These are phyloP conservation scores for Helogale parvula DNA, from an alignment of 2,113 vertebrate species.

Conservation along the genomic window DNA sequence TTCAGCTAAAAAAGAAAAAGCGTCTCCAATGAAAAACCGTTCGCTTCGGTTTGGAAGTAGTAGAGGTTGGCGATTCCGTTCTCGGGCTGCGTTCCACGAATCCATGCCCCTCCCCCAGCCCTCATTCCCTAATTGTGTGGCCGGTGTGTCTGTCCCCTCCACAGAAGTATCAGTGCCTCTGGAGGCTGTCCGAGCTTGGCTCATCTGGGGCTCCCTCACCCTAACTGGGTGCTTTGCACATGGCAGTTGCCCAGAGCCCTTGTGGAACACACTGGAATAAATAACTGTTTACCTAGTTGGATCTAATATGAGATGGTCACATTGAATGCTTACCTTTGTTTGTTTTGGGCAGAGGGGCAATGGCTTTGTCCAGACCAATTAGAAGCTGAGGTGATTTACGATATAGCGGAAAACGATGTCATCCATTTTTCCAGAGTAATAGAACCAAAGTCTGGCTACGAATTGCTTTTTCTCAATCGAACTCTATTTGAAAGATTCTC, in stretches of 20 bases:
- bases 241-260: not conserved
- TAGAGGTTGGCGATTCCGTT: not conserved
- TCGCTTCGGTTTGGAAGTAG: not conserved
- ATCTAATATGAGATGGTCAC: not conserved
- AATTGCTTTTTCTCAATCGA: conserved; percentile 10
- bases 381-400: not conserved
- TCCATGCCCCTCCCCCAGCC: not conserved
- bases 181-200: not conserved
- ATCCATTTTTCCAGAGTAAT: not conserved
- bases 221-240: not conserved
- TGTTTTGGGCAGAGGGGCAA: not conserved
- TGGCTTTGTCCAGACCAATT: not conserved
- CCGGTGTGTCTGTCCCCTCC: not conserved
- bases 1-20: not conserved
- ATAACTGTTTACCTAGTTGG: not conserved
- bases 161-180: not conserved
- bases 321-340: conserved; percentile 1
- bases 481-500: conserved; percentile 34
- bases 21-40: not conserved
- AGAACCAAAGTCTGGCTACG: not conserved
- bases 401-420: not conserved
- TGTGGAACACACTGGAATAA: not conserved
- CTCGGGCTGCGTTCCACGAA: not conserved
- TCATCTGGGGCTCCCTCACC: not conserved
- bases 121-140: not conserved